These are phyloP conservation scores for Chalcis sispes DNA, from an alignment of 2,888 invertebrate genomes.

Conservation along the genomic window DNA sequence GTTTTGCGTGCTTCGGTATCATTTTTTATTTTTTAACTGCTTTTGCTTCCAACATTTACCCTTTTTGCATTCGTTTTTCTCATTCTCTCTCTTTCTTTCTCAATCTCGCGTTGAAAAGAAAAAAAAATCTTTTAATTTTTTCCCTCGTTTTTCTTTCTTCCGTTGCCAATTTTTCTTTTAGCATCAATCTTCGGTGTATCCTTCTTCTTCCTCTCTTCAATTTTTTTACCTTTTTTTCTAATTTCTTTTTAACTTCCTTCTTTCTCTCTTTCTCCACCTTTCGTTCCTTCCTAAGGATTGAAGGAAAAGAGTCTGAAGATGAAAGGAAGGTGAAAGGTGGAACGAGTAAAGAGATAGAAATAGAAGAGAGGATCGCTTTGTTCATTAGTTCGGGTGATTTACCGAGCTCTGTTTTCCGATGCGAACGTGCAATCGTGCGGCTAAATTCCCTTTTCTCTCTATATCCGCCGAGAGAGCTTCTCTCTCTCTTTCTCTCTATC, in stretches of 20 bases:
- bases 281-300: constrained; percentile 1
- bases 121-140: constrained; percentile 45
- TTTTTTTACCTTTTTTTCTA: neutral
- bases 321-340: neutral
- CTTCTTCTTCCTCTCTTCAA: neutral
- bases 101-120: constrained; percentile 1
- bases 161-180: constrained; percentile 33
- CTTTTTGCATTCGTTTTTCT: constrained; percentile 34
- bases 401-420: constrained; percentile 45
- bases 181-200: constrained; percentile 16
- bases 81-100: neutral
- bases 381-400: constrained; percentile 63
- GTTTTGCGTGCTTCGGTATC: no score
- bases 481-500: no score
- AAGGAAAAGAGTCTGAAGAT: constrained; percentile 18
- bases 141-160: neutral
- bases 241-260: constrained; percentile 1
- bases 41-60: constrained; percentile 13
- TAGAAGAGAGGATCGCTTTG: constrained; percentile 52
- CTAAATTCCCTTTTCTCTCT: constrained; percentile 5
- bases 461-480: no score
- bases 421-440: constrained; percentile 18
- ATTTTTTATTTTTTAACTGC: neutral
- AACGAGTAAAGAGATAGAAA: neutral
- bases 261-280: constrained; percentile 11